Evolutionary conservation across 2,888 invertebrate species (phyloP), one percentile per base, ranked within the genome.

Genomic region (Camptogramma bilineatum): DNA sequence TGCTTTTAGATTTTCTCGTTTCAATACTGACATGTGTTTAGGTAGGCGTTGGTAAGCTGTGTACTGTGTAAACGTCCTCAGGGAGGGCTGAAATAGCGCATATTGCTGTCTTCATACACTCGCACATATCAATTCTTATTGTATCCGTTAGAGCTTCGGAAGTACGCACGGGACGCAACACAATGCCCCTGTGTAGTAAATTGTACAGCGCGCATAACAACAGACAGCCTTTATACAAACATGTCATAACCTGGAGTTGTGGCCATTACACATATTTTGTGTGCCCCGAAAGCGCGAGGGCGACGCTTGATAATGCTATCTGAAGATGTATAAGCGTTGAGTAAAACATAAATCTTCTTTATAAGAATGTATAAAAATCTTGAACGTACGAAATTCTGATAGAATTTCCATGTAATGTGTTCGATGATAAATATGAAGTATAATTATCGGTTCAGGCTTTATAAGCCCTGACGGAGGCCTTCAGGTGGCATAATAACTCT

Each of bases 111-210:
- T 68, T 69, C 62, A 69, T 70, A 68, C 71, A 68, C 57, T 69
- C 57, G 64, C 68, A 74, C 76, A 75, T 77, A 80, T 79, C 73
- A 77, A 75, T 79, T 79, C 73, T 75, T 77, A 78, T 78, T 79
- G 79, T 75, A 70, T 71, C 72, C 71, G 67, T 67, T 63, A 73
- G 74, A 73, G 68, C 46, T 74, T 69, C 73, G 81, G 77, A 78
- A 77, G 70, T 76, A 74, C 79, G 74, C 75, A 76, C 69, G 71
- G 73, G 67, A 24, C 66, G 60, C 68, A 55, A 64, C 68, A 74
- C 73, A 75, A 77, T 75, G 60, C 71, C 62, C 61, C 42, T 44
- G 18, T 57, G 50, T 63, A 58, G 58, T 58, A 63, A 63, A 63
- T 63, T 58, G 62, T 50, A 58, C 52, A 39, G 42, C 53, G 50